phyloP scores from a whole-genome alignment of 2,113 vertebrate species.

The Laticauda laticaudata region DNA sequence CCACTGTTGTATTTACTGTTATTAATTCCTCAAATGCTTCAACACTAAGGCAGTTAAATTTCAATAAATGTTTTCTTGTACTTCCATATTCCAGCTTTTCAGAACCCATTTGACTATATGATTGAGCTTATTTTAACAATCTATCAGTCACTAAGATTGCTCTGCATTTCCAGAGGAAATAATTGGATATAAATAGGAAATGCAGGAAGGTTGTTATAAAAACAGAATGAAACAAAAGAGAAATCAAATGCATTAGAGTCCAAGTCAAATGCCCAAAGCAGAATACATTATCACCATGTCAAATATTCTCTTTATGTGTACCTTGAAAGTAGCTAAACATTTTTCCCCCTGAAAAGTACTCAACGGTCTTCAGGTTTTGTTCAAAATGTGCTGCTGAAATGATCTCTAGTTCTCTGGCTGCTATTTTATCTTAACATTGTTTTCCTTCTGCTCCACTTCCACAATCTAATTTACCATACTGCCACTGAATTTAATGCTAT shows the following conservation, averaged over 20 bases:
- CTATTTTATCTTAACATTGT: background rate
- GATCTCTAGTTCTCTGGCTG: background rate
- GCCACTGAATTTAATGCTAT: background rate
- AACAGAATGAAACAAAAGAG: slow-evolving; percentile 2
- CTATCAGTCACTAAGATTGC: background rate
- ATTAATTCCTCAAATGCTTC: background rate
- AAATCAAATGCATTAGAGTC: background rate
- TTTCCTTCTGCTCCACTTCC: background rate
- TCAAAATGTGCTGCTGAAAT: background rate
- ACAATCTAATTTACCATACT: background rate
- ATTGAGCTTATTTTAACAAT: background rate
- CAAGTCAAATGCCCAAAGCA: background rate
- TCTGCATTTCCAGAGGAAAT: background rate
- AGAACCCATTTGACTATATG: background rate
- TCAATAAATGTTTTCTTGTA: background rate
- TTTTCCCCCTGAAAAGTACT: background rate
- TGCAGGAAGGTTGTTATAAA: background rate
- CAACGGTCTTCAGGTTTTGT: background rate
- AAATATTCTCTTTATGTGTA: background rate
- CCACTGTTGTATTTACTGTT: background rate
- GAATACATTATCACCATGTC: background rate
- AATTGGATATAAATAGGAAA: background rate
- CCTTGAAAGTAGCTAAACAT: background rate
- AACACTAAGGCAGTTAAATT: background rate
- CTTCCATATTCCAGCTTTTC: background rate